Evolutionary conservation across 2,888 invertebrate genomes (phyloP).

Genomic region (Resseliella maxima): DNA sequence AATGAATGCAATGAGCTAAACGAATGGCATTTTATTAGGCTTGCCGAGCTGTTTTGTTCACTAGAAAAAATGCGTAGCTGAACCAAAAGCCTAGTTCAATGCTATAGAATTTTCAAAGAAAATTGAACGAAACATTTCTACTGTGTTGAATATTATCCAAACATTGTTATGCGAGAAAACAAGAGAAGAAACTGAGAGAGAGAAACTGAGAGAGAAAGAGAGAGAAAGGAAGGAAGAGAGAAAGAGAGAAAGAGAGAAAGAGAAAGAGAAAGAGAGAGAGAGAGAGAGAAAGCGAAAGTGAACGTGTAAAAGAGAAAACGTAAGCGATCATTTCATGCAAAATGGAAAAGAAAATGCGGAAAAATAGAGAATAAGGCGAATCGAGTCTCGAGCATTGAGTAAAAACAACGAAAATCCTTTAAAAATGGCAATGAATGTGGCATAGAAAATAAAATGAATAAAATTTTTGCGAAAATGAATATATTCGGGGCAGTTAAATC

Average conservation of each 20-base stretch:
- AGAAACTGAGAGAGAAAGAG: background rate
- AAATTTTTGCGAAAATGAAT: slow-evolving; percentile 47
- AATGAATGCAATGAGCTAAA: background rate
- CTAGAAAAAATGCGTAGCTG: background rate
- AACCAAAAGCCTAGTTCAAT: background rate
- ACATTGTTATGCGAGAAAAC: background rate
- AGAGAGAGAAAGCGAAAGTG: background rate
- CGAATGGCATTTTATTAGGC: background rate
- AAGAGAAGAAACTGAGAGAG: background rate
- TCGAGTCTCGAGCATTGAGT: background rate
- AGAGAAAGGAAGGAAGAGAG: background rate
- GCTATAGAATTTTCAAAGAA: slow-evolving; percentile 15
- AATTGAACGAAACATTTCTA: slow-evolving; percentile 28
- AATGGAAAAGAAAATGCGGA: background rate
- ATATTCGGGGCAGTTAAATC: slow-evolving; percentile 44
- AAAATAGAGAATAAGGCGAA: background rate
- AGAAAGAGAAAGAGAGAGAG: background rate
- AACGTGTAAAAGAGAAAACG: background rate
- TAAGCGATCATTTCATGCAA: background rate
- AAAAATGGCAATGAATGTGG: slow-evolving; percentile 39
- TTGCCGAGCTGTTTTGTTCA: background rate
- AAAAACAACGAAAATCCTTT: slow-evolving; percentile 32
- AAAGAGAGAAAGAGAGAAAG: background rate
- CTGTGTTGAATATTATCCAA: background rate
- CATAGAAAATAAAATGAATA: slow-evolving; percentile 48